Conservation (phyloP, 1,140 invertebrate species). For the Lamellibrachia luymesi region DNA sequence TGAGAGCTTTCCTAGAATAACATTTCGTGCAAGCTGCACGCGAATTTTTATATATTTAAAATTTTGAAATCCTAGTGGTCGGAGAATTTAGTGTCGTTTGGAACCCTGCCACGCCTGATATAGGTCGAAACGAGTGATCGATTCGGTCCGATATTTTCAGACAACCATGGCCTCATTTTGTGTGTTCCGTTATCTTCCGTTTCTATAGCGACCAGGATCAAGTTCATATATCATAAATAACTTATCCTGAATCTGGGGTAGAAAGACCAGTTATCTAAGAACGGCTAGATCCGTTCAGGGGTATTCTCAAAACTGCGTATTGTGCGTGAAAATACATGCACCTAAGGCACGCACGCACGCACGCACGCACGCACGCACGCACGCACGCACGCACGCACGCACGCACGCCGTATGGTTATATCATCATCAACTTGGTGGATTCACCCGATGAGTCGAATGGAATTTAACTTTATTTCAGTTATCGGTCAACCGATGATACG, state of each 20-base stretch:
- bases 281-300: neutral
- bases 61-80: too few relatives aligned
- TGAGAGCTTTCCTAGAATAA: neutral
- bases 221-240: neutral
- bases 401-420: too few relatives aligned
- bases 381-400: too few relatives aligned
- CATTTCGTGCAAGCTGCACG: neutral
- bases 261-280: neutral
- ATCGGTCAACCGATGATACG: too few relatives aligned
- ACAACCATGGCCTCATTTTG: neutral
- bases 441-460: too few relatives aligned
- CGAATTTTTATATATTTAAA: neutral
- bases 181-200: neutral
- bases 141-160: neutral
- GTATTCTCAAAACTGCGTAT: neutral
- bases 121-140: neutral
- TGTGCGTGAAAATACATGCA: too few relatives aligned
- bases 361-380: too few relatives aligned
- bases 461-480: too few relatives aligned
- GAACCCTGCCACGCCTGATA: neutral
- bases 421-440: too few relatives aligned
- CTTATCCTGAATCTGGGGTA: neutral
- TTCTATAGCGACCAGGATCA: neutral
- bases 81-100: too few relatives aligned
- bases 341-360: too few relatives aligned